Conservation (phyloP, 2,888 invertebrate genomes). For the Xestia sexstrigata region DNA sequence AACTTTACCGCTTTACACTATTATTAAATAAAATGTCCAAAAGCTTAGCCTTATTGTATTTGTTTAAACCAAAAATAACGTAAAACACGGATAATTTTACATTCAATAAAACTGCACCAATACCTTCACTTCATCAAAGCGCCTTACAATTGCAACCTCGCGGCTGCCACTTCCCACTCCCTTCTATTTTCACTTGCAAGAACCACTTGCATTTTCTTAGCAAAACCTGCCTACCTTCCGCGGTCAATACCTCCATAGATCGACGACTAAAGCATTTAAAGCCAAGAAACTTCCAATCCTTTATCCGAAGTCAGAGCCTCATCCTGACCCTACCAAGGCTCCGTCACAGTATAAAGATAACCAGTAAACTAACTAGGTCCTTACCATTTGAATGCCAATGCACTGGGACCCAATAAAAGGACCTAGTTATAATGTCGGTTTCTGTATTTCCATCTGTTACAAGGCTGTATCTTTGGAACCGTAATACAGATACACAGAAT, state of each 20-base stretch:
- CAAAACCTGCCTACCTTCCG: conserved; percentile 10
- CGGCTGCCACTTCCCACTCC: neutral
- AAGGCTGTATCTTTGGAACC: neutral
- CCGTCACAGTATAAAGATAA: neutral
- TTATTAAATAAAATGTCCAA: no score
- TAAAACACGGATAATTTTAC: no score
- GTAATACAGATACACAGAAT: neutral
- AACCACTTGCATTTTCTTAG: conserved; percentile 12
- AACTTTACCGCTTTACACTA: no score
- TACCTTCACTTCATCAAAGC: neutral
- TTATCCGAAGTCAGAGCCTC: conserved; percentile 31
- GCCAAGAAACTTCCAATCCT: conserved; percentile 42
- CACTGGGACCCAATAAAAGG: no score
- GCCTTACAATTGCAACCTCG: neutral
- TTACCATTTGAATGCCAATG: no score
- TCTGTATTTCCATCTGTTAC: neutral
- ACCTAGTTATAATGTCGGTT: neutral
- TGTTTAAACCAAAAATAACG: no score
- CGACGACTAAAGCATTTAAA: conserved; percentile 9
- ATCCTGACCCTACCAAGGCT: conserved; percentile 44
- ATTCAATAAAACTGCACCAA: neutral
- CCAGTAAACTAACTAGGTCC: neutral
- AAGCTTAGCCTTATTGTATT: no score
- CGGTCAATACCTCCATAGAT: conserved; percentile 20
- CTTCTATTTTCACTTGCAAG: neutral